Evolutionary conservation across 2,888 invertebrate species (phyloP).

Genomic region (Plebejus anna): DNA sequence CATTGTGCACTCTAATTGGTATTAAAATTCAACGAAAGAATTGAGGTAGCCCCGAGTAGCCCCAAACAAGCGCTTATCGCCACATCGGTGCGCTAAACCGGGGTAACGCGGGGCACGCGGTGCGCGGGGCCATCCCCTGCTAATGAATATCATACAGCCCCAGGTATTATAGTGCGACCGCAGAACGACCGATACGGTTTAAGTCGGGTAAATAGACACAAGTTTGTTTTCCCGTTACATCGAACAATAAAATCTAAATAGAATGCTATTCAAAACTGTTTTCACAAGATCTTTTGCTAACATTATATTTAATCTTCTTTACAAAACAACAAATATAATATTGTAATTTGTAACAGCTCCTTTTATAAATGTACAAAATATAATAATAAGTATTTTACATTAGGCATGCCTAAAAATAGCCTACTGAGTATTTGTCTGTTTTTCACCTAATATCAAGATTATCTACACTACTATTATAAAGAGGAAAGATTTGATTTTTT

Average conservation of each 20-base stretch:
- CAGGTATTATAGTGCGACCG: slow-evolving; percentile 57
- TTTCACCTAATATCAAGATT: background rate
- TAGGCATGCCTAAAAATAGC: background rate
- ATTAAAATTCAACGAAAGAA: slow-evolving; percentile 68
- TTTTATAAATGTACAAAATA: too few species aligned
- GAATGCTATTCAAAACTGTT: background rate
- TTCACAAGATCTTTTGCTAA: background rate
- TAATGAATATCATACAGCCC: slow-evolving; percentile 65
- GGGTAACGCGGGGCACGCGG: slow-evolving; percentile 38
- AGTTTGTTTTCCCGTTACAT: background rate
- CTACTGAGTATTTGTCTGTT: background rate
- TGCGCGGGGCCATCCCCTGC: slow-evolving; percentile 3
- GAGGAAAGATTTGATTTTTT: too few species aligned
- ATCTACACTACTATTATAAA: too few species aligned
- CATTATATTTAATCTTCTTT: background rate
- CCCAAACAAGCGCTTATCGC: slow-evolving; percentile 71
- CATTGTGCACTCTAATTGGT: slow-evolving; percentile 77
- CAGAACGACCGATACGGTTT: background rate
- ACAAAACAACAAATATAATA: background rate
- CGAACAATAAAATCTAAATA: background rate
- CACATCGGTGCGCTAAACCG: slow-evolving; percentile 60
- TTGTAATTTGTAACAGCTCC: too few species aligned
- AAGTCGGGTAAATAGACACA: background rate
- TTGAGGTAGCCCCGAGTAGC: slow-evolving; percentile 70
- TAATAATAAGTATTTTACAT: too few species aligned